Evolutionary conservation across 2,113 vertebrate genomes (phyloP).

Genomic region (Arothron firmamentum): DNA sequence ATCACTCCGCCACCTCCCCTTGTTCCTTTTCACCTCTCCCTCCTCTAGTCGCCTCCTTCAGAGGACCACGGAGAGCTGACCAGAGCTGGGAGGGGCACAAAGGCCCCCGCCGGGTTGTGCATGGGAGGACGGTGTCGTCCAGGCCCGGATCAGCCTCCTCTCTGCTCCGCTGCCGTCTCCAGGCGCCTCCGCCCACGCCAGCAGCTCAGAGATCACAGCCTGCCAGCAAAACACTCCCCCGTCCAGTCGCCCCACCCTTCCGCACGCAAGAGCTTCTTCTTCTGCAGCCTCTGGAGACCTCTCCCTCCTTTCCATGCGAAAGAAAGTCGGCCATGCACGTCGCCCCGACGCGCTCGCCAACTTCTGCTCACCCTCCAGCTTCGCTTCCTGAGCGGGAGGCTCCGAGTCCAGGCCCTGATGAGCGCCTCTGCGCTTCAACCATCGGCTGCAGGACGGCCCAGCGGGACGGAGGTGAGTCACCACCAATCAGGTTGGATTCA

Average conservation of each 20-base stretch:
- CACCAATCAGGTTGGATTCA: too few species aligned
- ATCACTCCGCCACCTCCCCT: slow-evolving; percentile 22
- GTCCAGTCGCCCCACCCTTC: slow-evolving; percentile 6
- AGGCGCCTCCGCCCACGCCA: slow-evolving; percentile 48
- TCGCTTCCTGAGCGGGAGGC: too few species aligned
- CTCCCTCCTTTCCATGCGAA: too few species aligned
- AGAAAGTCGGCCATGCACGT: too few species aligned
- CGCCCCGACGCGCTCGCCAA: too few species aligned
- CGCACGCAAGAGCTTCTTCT: neutral
- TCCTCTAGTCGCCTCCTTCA: slow-evolving; percentile 22
- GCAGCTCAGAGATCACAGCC: slow-evolving; percentile 27
- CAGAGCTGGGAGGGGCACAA: slow-evolving; percentile 36
- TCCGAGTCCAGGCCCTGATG: neutral
- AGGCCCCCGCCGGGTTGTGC: slow-evolving; percentile 30
- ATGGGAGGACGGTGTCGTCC: slow-evolving; percentile 28
- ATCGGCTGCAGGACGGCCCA: too few species aligned
- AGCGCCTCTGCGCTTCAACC: neutral
- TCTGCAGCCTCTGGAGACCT: neutral
- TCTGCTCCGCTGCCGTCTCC: slow-evolving; percentile 39
- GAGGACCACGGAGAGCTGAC: too few species aligned
- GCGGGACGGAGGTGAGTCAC: too few species aligned
- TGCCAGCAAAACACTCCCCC: slow-evolving; percentile 21
- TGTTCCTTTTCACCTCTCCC: slow-evolving; percentile 15
- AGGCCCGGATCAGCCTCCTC: slow-evolving; percentile 7
- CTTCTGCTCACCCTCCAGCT: too few species aligned